These are phyloP conservation scores for Knipowitschia caucasica DNA, from an alignment of 2,797 vertebrate genomes.

Conservation along the genomic window DNA sequence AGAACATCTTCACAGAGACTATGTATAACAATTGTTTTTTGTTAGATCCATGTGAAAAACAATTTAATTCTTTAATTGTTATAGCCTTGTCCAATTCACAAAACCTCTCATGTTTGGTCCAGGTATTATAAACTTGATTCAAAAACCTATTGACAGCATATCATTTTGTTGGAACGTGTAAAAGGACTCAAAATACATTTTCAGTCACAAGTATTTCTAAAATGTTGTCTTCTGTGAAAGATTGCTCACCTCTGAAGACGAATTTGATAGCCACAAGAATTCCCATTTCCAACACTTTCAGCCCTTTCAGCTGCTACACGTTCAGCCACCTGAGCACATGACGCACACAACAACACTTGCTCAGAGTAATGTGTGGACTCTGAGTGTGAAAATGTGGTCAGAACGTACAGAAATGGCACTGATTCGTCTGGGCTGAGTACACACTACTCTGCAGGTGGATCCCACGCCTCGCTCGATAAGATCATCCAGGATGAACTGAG, in stretches of 20 bases:
- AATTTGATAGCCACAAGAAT: conserved; percentile 96
- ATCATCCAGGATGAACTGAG: conserved; percentile 94
- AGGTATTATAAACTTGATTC: no score
- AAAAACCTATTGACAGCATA: no score
- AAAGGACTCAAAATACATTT: no score
- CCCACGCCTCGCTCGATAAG: conserved; percentile 84
- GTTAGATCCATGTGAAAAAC: no score
- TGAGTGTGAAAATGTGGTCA: neutral
- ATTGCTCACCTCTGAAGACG: conserved; percentile 88
- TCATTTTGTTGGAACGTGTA: no score
- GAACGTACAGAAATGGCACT: conserved; percentile 90
- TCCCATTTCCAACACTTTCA: conserved; percentile 86
- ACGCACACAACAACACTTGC: neutral
- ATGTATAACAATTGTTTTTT: no score
- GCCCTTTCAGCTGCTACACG: conserved; percentile 92
- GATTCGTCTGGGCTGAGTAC: conserved; percentile 93
- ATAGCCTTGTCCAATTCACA: no score
- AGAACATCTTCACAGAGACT: no score
- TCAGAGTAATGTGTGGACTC: neutral
- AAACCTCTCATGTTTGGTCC: no score
- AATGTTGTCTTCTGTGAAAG: no score
- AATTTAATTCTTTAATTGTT: no score
- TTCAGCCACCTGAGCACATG: conserved; percentile 86
- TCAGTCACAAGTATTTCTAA: no score
- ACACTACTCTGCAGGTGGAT: conserved; percentile 88